Evolutionary conservation across 2,797 vertebrate species (phyloP), one percentile per base, ranked within the genome.

Genomic region (Spondyliosoma cantharus): DNA sequence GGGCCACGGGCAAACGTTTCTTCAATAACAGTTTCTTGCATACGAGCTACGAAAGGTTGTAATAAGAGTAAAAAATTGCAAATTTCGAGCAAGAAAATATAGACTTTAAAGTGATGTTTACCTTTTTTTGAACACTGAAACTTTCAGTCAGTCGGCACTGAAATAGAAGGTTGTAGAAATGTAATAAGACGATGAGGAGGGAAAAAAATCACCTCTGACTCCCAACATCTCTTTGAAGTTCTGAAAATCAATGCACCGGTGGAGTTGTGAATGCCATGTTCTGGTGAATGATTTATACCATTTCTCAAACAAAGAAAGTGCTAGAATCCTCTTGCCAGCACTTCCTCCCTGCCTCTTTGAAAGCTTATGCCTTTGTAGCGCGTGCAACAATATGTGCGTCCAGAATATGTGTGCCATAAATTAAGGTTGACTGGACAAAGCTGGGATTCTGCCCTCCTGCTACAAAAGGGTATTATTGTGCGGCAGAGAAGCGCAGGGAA

Each of bases 351-450:
- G 65, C 84, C 83, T 91, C 90, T 92, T 85, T 93, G 88, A 91
- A 92, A 89, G 89, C 85, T 84, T 82, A 90, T 77, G 89, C 91
- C 90, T 92, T 94, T 92, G 93, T 87, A 90, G 90, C 85, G 69
- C 11, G 57, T 73, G 88, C 87, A 91, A 92, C 91, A 93, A 94
- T 93, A 93, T 90, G 78, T 78, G 86, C 86, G 84, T 93, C 89
- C 89, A 84, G 90, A 92, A 93, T 93, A 93, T 90, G 92, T 92
- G 91, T 89, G 93, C 91, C 92, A 94, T 94, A 93, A 95, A 95
- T 95, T 94, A 95, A 93, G 93, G 93, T 93, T 95, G 93, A 94
- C 93, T 93, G 91, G 93, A 94, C 93, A 93, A 94, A 95, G 92
- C 93, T 95, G 93, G 91, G 92, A 92, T 92, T 94, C 89, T 93